A percentile compares a stretch with the other conserved stretches of the same genome.
Evolutionary conservation across 2,888 invertebrate genomes (phyloP).

Genomic region (Calliopum simillimum): DNA sequence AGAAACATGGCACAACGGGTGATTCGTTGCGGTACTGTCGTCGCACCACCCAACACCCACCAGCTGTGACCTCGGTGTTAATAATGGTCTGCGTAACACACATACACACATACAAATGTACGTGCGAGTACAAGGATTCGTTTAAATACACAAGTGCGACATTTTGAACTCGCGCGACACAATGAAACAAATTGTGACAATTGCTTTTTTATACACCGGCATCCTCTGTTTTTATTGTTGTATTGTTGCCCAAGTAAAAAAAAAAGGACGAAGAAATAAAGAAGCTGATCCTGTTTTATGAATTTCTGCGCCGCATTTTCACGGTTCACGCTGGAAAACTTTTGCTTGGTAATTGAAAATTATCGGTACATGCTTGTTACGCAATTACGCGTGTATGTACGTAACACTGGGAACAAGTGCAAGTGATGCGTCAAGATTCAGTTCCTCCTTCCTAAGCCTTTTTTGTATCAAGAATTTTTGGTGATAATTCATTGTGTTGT

Average conservation of each 20-base stretch:
- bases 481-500: too few relatives aligned
- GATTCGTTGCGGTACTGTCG: conserved; percentile 14
- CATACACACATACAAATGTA: background rate
- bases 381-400: conserved; percentile 8
- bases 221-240: conserved; percentile 15
- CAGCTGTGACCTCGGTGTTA: conserved; percentile 35
- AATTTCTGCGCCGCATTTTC: conserved; percentile 21
- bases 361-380: conserved; percentile 28
- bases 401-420: conserved; percentile 2
- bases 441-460: too few relatives aligned
- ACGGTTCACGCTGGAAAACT: conserved; percentile 23
- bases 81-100: conserved; percentile 16
- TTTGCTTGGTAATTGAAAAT: conserved; percentile 19
- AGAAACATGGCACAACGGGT: background rate
- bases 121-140: background rate
- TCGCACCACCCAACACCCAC: conserved; percentile 29
- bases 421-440: background rate
- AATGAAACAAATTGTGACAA: conserved; percentile 35
- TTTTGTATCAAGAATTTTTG: too few relatives aligned
- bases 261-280: background rate
- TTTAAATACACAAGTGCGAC: conserved; percentile 23
- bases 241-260: background rate
- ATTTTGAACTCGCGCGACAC: conserved; percentile 28
- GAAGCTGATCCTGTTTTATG: background rate
- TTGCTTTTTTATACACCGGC: conserved; percentile 27